Base-by-base conservation (phyloP, 1,140 invertebrate species). In the Bombyx mandarina region DNA sequence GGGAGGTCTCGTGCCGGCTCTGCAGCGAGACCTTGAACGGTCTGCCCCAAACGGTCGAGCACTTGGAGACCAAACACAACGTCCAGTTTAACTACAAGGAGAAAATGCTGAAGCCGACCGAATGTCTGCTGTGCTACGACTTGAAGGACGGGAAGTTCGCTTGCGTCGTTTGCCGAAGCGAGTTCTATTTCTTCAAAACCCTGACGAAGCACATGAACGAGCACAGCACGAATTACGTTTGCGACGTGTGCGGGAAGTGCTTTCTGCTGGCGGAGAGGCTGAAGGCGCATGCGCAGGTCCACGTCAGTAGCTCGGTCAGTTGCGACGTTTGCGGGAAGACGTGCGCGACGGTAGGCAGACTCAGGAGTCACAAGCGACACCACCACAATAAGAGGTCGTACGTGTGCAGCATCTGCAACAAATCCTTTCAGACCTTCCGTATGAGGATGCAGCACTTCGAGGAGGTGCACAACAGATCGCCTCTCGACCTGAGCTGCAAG, bases 171-270 rank as follows among this genome's bases (percentile, higher is more conserved):
- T 64, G 62, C n/a, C 55, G 56, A 8, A 44, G 9, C n/a, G 62
- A 64, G 44, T 64, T 64, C 44, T 45, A 50, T 1, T 64, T 64
- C 49, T 64, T 64, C 26, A 64, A 61, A 56, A 64, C 62, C 1
- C n/a, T 64, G 8, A 45, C 58, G 0, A 61, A 60, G 18, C 62
- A 64, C 26, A 64, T 64, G 62, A 64, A 64, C 49, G 52, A 60
- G n/a, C 62, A 64, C 8, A 64, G 62, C n/a, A 58, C 56, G 1
- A 56, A 64, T 45, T 54, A 60, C 22, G 62, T 64, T 1, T 64
- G 62, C 26, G 62, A 64, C 55, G 62, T 64, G 7, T 64, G 62
- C 8, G 62, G 62, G 0, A 47, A 53, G 48, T 64, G 62, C 35
- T 64, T 64, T 42, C 26, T 64, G 8, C 45, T 64, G 7, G 12